These are phyloP conservation scores for Camponotus floridanus DNA, from an alignment of 1,140 invertebrate species.

Conservation along the genomic window DNA sequence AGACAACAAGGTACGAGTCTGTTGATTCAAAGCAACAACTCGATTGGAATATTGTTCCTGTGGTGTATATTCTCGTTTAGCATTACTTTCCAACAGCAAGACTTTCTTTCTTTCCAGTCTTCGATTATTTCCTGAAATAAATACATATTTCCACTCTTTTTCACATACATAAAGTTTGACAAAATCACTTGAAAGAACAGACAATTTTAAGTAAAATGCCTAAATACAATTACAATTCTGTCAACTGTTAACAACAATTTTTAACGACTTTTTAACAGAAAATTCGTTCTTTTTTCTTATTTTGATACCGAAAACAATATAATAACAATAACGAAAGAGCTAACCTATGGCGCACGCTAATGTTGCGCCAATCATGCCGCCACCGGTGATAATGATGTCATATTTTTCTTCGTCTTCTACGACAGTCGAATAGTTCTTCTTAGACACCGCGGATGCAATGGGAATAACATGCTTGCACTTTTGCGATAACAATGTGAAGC, in stretches of 20 bases:
- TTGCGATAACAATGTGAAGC: constrained; percentile 60
- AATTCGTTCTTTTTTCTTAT: no score
- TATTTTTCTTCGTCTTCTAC: constrained; percentile 85
- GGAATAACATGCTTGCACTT: constrained; percentile 59
- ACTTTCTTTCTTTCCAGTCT: constrained; percentile 91
- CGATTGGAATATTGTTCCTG: constrained; percentile 89
- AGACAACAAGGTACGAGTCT: constrained; percentile 91
- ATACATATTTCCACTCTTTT: background rate
- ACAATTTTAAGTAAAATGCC: background rate
- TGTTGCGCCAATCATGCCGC: constrained; percentile 97
- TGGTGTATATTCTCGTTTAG: constrained; percentile 87
- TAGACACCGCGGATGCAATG: constrained; percentile 27
- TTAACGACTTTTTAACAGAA: background rate
- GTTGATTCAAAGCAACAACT: constrained; percentile 94
- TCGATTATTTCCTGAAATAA: constrained; percentile 89
- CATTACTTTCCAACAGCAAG: constrained; percentile 92
- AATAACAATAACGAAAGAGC: constrained; percentile 44
- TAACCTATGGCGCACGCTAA: constrained; percentile 95
- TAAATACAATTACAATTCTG: background rate
- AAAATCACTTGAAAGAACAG: background rate
- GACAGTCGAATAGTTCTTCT: constrained; percentile 68
- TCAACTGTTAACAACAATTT: background rate
- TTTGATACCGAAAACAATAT: background rate
- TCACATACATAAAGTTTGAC: background rate
- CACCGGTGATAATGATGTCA: constrained; percentile 96